Conservation (phyloP, 2,888 invertebrate genomes). For the Lutraria lutraria region DNA sequence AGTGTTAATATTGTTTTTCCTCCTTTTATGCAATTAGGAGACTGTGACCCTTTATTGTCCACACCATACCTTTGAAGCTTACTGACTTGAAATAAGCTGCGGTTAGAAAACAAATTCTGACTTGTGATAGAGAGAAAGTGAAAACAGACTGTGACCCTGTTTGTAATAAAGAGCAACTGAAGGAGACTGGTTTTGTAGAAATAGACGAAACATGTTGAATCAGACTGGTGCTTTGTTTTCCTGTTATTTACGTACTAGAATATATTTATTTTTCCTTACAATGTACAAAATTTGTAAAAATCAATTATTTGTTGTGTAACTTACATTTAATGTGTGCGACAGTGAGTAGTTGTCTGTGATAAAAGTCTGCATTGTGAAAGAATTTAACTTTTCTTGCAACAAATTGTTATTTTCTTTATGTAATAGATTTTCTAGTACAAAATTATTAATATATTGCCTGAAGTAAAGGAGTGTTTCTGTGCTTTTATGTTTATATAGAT, state of each 20-base stretch:
- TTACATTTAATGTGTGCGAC: background rate
- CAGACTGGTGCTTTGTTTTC: too few relatives aligned
- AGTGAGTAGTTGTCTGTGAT: background rate
- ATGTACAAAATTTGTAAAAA: too few relatives aligned
- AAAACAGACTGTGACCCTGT: too few relatives aligned
- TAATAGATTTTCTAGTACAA: background rate
- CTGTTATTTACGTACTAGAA: too few relatives aligned
- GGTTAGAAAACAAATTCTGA: too few relatives aligned
- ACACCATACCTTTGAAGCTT: background rate
- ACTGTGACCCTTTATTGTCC: background rate
- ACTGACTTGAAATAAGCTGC: background rate
- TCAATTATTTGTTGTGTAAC: too few relatives aligned
- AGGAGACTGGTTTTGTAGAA: too few relatives aligned
- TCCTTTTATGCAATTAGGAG: background rate
- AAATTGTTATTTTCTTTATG: background rate
- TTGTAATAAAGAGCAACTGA: too few relatives aligned
- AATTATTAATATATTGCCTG: too few relatives aligned
- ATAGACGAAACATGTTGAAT: too few relatives aligned
- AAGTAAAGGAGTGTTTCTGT: background rate
- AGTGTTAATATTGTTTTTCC: background rate
- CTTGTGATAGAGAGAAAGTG: too few relatives aligned
- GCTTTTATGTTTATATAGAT: background rate
- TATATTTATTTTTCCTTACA: too few relatives aligned
- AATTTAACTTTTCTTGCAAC: background rate
- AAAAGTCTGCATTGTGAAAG: background rate